phyloP scores from a whole-genome alignment of 2,888 invertebrate species.

The Agrilus biguttatus region DNA sequence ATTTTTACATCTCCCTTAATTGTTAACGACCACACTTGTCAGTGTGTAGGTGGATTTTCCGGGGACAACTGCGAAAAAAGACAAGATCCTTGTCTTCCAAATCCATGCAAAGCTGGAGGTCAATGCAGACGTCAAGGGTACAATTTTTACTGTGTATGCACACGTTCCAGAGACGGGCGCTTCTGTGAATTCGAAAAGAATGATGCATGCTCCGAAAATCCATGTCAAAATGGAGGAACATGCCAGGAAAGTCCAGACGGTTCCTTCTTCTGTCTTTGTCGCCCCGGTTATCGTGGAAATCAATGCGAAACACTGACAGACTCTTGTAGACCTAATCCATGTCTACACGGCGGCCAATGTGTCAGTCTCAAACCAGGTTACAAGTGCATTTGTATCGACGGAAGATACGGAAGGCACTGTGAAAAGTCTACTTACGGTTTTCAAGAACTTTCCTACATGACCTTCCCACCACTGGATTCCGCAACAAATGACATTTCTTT shows the following conservation, averaged over 20 bases:
- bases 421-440: constrained; percentile 85
- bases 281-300: constrained; percentile 82
- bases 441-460: constrained; percentile 76
- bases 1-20: constrained; percentile 75
- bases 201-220: constrained; percentile 71
- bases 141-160: constrained; percentile 74
- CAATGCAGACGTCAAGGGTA: constrained; percentile 72
- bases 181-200: constrained; percentile 73
- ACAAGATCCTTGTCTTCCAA: constrained; percentile 82
- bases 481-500: constrained; percentile 85
- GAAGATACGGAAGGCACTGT: constrained; percentile 80
- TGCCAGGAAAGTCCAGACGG: constrained; percentile 80
- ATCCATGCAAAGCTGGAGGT: constrained; percentile 74
- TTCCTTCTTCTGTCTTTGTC: constrained; percentile 82
- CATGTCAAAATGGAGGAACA: constrained; percentile 83
- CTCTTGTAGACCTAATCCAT: constrained; percentile 88
- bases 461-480: constrained; percentile 71
- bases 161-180: constrained; percentile 63
- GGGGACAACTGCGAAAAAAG: constrained; percentile 71
- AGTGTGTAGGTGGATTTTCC: constrained; percentile 71
- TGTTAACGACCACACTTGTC: constrained; percentile 62
- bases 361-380: constrained; percentile 80
- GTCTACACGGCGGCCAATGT: constrained; percentile 78
- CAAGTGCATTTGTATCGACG: constrained; percentile 72
- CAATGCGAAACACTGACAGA: constrained; percentile 80